Evolutionary conservation across 2,888 invertebrate genomes (phyloP).

Genomic region (Sericinus montela): DNA sequence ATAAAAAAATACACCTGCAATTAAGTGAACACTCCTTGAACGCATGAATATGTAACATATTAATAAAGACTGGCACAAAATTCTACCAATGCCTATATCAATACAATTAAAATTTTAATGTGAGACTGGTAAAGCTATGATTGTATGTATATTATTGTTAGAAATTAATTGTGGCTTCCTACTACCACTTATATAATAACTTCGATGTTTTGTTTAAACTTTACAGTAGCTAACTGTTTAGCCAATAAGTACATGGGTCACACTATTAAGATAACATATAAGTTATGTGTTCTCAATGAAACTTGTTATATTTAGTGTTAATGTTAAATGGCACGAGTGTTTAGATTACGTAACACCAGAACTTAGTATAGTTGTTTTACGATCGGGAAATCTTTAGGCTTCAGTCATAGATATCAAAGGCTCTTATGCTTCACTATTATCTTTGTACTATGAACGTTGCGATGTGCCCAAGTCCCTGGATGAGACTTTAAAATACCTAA

Average conservation of each 20-base stretch:
- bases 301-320: background rate
- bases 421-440: too few relatives aligned
- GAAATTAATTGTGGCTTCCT: background rate
- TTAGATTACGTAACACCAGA: background rate
- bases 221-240: background rate
- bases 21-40: too few relatives aligned
- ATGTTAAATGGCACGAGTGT: background rate
- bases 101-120: too few relatives aligned
- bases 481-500: background rate
- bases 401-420: too few relatives aligned
- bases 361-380: background rate
- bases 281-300: background rate
- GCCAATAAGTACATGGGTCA: background rate
- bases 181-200: background rate
- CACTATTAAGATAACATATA: background rate
- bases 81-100: too few relatives aligned
- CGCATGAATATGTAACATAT: too few relatives aligned
- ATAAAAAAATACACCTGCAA: too few relatives aligned
- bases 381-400: too few relatives aligned
- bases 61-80: too few relatives aligned
- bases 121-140: background rate
- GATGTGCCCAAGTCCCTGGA: background rate
- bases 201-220: background rate
- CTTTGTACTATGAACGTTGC: too few relatives aligned
- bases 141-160: background rate